Evolutionary conservation across 2,797 vertebrate genomes (phyloP).

Genomic region (Spinus pinus): DNA sequence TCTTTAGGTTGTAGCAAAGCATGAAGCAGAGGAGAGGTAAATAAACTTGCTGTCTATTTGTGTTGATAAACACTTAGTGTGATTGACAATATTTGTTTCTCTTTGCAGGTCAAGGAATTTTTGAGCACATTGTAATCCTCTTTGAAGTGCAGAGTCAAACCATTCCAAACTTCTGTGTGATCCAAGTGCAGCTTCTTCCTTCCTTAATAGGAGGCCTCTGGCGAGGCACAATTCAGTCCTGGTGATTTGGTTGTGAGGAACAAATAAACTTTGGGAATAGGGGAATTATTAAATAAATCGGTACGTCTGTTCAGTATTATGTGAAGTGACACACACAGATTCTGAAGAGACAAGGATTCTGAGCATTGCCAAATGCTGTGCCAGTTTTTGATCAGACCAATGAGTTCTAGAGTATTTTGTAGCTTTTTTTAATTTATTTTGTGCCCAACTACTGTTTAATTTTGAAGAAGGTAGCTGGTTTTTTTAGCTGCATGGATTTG

Average conservation of each 20-base stretch:
- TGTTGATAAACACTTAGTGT: not conserved
- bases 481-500: not conserved
- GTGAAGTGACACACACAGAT: not conserved
- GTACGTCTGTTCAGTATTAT: not conserved
- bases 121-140: slow-evolving; percentile 80
- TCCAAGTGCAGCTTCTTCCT: not conserved
- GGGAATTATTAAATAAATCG: not conserved
- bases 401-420: not conserved
- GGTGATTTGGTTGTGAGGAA: not conserved
- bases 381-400: not conserved
- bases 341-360: not conserved
- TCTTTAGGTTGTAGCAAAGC: not conserved
- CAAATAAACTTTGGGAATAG: not conserved
- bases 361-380: not conserved
- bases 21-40: not conserved
- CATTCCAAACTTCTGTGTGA: not conserved
- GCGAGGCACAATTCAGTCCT: not conserved
- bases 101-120: slow-evolving; percentile 90
- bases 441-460: not conserved
- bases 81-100: slow-evolving; percentile 16
- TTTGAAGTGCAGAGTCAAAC: slow-evolving; percentile 21
- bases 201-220: slow-evolving; percentile 1
- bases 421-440: not conserved
- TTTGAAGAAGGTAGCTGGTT: not conserved
- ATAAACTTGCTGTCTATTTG: not conserved